Evolutionary conservation across 2,797 vertebrate species (phyloP).

Genomic region (Tarsius wallacei): DNA sequence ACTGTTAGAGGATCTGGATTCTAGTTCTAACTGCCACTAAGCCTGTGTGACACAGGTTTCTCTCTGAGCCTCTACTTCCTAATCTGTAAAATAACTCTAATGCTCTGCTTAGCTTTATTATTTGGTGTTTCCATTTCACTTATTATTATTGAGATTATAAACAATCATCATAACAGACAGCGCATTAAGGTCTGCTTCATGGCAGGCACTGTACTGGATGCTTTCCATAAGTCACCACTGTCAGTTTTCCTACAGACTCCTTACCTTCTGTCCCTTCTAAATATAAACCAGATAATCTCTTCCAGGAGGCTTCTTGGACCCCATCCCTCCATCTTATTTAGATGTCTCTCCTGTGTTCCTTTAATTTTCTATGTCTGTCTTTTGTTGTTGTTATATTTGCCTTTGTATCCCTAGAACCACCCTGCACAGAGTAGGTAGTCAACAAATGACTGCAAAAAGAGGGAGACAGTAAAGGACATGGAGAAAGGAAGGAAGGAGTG

Average conservation of each 20-base stretch:
- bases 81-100: not conserved
- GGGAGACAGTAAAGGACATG: not conserved
- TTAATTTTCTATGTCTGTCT: not conserved
- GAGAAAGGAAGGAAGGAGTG: not conserved
- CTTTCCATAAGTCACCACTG: not conserved
- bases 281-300: not conserved
- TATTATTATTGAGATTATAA: not conserved
- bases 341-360: not conserved
- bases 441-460: not conserved
- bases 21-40: not conserved
- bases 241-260: not conserved
- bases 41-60: not conserved
- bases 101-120: not conserved
- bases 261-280: too few species aligned
- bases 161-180: not conserved
- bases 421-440: not conserved
- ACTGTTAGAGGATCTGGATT: not conserved
- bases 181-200: not conserved
- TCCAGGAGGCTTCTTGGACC: conserved; percentile 9
- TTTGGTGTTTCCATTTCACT: not conserved
- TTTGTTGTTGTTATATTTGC: not conserved
- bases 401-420: not conserved
- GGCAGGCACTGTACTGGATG: not conserved
- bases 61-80: not conserved
- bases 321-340: not conserved